A percentile compares a stretch with the other conserved stretches of the same genome.
Conservation (phyloP, 2,797 vertebrate species). For the Oceanodroma leucorhoa region DNA sequence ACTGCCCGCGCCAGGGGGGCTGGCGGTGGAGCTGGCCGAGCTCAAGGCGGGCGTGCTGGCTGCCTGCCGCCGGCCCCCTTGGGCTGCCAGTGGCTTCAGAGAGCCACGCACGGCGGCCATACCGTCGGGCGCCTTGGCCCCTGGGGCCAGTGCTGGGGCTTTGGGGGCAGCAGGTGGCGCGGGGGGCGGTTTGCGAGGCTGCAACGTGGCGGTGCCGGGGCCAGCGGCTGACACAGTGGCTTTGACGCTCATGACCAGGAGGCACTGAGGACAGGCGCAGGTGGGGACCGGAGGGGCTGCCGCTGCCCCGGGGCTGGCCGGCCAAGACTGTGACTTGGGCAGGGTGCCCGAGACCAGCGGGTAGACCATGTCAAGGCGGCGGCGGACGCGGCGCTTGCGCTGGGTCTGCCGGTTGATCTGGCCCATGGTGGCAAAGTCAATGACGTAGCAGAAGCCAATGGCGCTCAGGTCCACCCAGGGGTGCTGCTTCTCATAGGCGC, state of each 20-base stretch:
- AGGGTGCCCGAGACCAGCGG: conserved; percentile 84
- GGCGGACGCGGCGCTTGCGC: conserved; percentile 87
- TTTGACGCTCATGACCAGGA: conserved; percentile 91
- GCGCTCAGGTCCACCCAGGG: conserved; percentile 90
- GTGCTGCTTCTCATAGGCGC: conserved; percentile 85
- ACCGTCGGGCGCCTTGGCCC: neutral
- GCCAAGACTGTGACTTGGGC: conserved; percentile 80
- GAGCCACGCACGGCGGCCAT: neutral
- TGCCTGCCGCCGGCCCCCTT: conserved; percentile 68
- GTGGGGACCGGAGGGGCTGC: conserved; percentile 36
- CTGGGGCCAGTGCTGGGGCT: conserved; percentile 65
- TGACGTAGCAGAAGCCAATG: conserved; percentile 90
- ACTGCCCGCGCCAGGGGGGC: conserved; percentile 34
- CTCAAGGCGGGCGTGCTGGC: neutral
- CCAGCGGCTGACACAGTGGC: conserved; percentile 30
- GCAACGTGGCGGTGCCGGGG: neutral
- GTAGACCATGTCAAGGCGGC: conserved; percentile 87
- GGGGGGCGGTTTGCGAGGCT: conserved; percentile 69
- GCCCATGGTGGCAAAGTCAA: conserved; percentile 92
- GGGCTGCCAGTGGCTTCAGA: conserved; percentile 70
- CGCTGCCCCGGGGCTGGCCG: conserved; percentile 65
- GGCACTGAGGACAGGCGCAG: conserved; percentile 91
- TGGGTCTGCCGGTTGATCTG: conserved; percentile 94
- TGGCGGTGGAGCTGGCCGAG: conserved; percentile 54
- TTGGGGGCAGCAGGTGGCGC: neutral